phyloP scores from a whole-genome alignment of 30 jellyfish, hydroid and myxozoan species.

The Turritopsis dohrnii region DNA sequence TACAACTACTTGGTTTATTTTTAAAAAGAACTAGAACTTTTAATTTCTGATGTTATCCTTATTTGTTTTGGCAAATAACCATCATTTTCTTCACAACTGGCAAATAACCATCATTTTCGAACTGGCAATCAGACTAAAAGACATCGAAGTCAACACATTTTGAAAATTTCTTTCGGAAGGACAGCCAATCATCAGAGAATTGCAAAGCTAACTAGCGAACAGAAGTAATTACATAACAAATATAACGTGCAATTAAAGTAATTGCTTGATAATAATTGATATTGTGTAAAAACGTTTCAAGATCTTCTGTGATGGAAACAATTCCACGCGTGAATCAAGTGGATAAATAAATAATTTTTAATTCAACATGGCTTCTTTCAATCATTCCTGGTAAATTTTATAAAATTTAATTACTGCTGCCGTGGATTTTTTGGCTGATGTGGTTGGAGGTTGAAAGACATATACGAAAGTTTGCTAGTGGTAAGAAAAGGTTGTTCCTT shows the following conservation, averaged over 20 bases:
- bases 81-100: too few species aligned
- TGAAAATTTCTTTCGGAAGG: not conserved
- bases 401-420: too few species aligned
- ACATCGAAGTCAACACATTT: too few species aligned
- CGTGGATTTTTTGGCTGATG: too few species aligned
- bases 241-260: not conserved
- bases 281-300: not conserved
- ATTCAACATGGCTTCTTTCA: too few species aligned
- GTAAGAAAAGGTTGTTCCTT: too few species aligned
- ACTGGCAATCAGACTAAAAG: too few species aligned
- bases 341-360: too few species aligned
- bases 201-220: not conserved
- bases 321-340: not conserved
- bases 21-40: not conserved
- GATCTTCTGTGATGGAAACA: not conserved
- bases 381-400: too few species aligned
- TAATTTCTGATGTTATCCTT: not conserved
- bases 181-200: not conserved
- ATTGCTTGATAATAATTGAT: not conserved
- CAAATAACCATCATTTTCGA: too few species aligned
- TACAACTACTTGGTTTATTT: not conserved
- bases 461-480: too few species aligned
- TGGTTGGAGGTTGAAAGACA: too few species aligned
- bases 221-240: not conserved
- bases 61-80: not conserved